phyloP scores from a whole-genome alignment of 2,888 invertebrate species.

The Pterobdella sp. region DNA sequence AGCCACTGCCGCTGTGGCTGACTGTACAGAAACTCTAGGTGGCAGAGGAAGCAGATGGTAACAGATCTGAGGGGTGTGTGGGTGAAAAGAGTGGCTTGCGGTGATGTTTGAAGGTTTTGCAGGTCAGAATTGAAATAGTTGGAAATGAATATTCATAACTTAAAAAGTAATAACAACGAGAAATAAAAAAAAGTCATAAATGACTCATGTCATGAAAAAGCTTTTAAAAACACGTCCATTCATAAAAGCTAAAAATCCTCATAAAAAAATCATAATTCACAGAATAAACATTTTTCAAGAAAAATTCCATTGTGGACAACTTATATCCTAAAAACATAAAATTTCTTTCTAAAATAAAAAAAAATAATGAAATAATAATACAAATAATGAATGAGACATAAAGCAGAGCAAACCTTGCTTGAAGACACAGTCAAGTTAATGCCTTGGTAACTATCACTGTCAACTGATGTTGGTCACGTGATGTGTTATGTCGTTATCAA shows the following conservation, averaged over 20 bases:
- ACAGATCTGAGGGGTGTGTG: conserved; percentile 63
- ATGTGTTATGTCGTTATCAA: neutral
- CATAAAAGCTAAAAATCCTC: too few species aligned
- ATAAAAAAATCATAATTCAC: too few species aligned
- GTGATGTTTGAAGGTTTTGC: neutral
- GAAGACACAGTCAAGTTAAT: neutral
- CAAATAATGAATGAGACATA: too few species aligned
- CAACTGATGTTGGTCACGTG: neutral
- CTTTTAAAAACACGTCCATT: neutral
- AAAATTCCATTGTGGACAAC: too few species aligned
- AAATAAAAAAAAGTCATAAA: too few species aligned
- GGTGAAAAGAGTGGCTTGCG: neutral
- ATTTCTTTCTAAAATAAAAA: too few species aligned
- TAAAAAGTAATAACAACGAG: too few species aligned
- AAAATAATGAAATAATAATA: too few species aligned
- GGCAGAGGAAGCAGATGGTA: conserved; percentile 79
- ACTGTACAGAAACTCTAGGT: conserved; percentile 80
- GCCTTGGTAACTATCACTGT: neutral
- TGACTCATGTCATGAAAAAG: too few species aligned
- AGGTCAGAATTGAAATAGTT: neutral
- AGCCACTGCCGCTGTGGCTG: conserved; percentile 88
- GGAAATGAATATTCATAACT: neutral
- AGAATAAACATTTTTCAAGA: too few species aligned
- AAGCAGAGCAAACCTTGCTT: too few species aligned
- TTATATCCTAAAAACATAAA: too few species aligned